Evolutionary conservation across 1,140 invertebrate species (phyloP).

Genomic region (Drosophila funebris): DNA sequence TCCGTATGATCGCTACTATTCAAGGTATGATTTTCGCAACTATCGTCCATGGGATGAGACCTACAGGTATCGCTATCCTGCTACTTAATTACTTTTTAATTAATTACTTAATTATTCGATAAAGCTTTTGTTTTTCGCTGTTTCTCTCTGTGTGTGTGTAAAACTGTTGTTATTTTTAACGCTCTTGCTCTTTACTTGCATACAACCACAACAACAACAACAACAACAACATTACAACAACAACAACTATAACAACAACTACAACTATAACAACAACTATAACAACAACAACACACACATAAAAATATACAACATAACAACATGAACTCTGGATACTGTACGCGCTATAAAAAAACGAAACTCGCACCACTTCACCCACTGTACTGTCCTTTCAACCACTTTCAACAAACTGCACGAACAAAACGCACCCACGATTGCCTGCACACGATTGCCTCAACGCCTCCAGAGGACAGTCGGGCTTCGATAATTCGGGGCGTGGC

Average conservation of each 20-base stretch:
- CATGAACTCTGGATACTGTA: conserved; percentile 58
- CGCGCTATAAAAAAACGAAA: conserved; percentile 42
- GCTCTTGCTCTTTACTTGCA: conserved; percentile 64
- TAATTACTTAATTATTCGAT: no score
- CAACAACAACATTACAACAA: conserved; percentile 46
- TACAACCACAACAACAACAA: conserved; percentile 51
- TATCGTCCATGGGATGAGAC: conserved; percentile 84
- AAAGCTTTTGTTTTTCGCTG: not conserved
- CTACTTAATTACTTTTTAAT: conserved; percentile 21
- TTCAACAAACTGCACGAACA: conserved; percentile 44
- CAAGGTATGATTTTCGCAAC: conserved; percentile 83
- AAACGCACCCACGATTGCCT: not conserved
- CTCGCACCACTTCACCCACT: conserved; percentile 51
- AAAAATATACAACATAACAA: conserved; percentile 38
- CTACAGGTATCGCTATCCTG: conserved; percentile 79
- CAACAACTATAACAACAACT: conserved; percentile 43
- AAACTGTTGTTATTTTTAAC: conserved; percentile 50
- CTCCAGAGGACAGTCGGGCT: conserved; percentile 80
- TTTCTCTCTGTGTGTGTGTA: conserved; percentile 20
- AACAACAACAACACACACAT: conserved; percentile 8
- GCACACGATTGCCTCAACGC: not conserved
- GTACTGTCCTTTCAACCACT: conserved; percentile 38
- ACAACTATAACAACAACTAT: conserved; percentile 39
- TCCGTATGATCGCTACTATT: conserved; percentile 79
- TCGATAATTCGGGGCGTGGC: conserved; percentile 84